Base-by-base conservation (phyloP, 2,113 vertebrate species). In the Thinocorus orbignyianus region DNA sequence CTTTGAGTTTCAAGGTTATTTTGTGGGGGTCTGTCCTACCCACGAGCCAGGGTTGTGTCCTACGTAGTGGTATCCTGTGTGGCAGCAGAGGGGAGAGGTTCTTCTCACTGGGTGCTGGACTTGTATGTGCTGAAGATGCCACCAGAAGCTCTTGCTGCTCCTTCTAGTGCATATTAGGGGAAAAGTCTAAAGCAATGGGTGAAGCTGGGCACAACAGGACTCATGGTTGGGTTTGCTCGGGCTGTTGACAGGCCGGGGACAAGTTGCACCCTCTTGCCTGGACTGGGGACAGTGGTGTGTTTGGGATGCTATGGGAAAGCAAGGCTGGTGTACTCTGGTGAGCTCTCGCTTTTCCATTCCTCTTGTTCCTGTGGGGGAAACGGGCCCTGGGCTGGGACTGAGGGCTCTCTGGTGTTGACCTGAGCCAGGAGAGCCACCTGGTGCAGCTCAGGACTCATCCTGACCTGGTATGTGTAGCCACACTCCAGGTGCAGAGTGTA, bases 261-360 rank as follows among this genome's bases (percentile, higher is more conserved):
- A 83, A 76, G 33, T 18, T 64, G 13, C 18, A 48, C 30, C 17
- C 13, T 61, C 20, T 65, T 33, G 8, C 72, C 65, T 70, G 60
- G 65, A n/a, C 0, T 57, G n/a, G 31, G 49, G 31, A 20, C 60
- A 66, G 12, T 12, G 28, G 48, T 49, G 11, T 9, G 2, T 49
- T 70, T 73, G 80, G 41, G 25, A 20, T 49, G 87, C 39, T 44
- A 33, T 71, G 46, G 41, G 72, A 89, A 92, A 37, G 22, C 44
- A 51, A 70, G 25, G 33, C 17, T 23, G 25, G 61, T 0, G 0
- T 52, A n/a, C 24, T 79, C 31, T 0, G 1, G 9, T 20, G 51
- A 87, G 44, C 28, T 69, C 20, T 20, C 58, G 46, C 69, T 88
- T 77, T 78, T 81, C 64, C 4, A 1, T 49, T 74, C 25, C 37